These are phyloP conservation scores for Xestobium rufovillosum DNA, from an alignment of 2,888 invertebrate genomes.

Conservation along the genomic window DNA sequence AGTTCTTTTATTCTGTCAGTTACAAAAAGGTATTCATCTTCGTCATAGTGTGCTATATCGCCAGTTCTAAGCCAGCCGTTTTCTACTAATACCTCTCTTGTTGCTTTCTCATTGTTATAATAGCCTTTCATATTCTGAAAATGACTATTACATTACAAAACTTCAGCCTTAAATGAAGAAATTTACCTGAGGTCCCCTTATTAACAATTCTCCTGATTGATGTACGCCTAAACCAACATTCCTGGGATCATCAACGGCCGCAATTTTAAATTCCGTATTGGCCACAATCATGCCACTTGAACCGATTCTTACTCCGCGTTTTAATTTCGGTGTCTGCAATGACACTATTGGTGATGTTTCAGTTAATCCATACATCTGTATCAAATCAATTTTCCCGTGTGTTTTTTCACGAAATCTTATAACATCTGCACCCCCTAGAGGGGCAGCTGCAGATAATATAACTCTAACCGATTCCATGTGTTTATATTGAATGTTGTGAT, in stretches of 20 bases:
- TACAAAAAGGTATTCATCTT: slow-evolving; percentile 56
- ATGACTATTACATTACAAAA: too few relatives aligned
- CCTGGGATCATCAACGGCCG: slow-evolving; percentile 38
- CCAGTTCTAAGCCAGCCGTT: slow-evolving; percentile 67
- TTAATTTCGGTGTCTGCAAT: slow-evolving; percentile 27
- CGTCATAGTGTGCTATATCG: slow-evolving; percentile 49
- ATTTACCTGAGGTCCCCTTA: slow-evolving; percentile 74
- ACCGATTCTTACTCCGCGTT: slow-evolving; percentile 27
- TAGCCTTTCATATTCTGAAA: slow-evolving; percentile 70
- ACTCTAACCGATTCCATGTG: slow-evolving; percentile 42
- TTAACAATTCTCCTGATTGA: slow-evolving; percentile 61
- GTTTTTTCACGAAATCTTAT: slow-evolving; percentile 31
- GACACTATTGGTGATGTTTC: slow-evolving; percentile 57
- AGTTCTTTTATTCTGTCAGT: slow-evolving; percentile 70
- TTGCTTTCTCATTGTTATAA: slow-evolving; percentile 62
- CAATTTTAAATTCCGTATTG: slow-evolving; percentile 57
- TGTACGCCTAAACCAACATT: slow-evolving; percentile 21
- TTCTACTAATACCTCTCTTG: slow-evolving; percentile 52
- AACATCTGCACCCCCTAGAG: slow-evolving; percentile 35
- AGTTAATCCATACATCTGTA: slow-evolving; percentile 57
- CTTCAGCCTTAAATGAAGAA: too few relatives aligned
- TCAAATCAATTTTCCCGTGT: slow-evolving; percentile 21
- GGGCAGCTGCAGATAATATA: slow-evolving; percentile 49
- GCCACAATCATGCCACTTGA: slow-evolving; percentile 52
- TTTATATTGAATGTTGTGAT: slow-evolving; percentile 40